phyloP scores from a whole-genome alignment of 2,797 vertebrate species.

The Sus cebifrons region DNA sequence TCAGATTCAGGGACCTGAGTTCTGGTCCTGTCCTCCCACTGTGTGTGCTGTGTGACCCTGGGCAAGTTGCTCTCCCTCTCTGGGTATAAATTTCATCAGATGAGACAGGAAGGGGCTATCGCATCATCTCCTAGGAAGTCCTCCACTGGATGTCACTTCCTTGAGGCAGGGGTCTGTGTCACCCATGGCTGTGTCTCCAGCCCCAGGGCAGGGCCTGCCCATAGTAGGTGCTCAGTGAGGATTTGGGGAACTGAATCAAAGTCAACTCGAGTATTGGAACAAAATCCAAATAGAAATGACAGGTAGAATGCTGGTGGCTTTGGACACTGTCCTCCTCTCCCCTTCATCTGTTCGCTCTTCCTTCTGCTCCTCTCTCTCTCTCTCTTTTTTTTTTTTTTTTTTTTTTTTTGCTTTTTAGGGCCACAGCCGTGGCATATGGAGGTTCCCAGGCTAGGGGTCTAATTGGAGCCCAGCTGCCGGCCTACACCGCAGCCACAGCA shows the following conservation, averaged over 20 bases:
- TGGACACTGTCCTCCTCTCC: fast-evolving
- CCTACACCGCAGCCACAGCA: too few species aligned
- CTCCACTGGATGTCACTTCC: background rate
- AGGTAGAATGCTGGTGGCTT: fast-evolving
- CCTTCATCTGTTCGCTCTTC: background rate
- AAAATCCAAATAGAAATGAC: background rate
- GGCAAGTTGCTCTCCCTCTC: background rate
- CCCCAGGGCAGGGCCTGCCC: background rate
- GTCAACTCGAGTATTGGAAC: fast-evolving
- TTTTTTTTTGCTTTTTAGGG: too few species aligned
- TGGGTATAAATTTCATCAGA: background rate
- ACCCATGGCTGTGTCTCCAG: background rate
- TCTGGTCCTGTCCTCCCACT: fast-evolving
- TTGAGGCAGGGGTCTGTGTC: fast-evolving
- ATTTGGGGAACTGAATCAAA: fast-evolving
- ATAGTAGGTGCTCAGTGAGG: background rate
- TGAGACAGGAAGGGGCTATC: background rate
- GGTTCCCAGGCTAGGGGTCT: too few species aligned
- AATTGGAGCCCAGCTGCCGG: too few species aligned
- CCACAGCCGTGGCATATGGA: too few species aligned
- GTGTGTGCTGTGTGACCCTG: background rate
- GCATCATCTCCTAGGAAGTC: fast-evolving
- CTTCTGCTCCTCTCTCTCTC: background rate
- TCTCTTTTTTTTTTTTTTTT: too few species aligned
- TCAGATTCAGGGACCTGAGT: fast-evolving